Base-by-base conservation (phyloP, 2,797 vertebrate genomes). In the Selene dorsalis region DNA sequence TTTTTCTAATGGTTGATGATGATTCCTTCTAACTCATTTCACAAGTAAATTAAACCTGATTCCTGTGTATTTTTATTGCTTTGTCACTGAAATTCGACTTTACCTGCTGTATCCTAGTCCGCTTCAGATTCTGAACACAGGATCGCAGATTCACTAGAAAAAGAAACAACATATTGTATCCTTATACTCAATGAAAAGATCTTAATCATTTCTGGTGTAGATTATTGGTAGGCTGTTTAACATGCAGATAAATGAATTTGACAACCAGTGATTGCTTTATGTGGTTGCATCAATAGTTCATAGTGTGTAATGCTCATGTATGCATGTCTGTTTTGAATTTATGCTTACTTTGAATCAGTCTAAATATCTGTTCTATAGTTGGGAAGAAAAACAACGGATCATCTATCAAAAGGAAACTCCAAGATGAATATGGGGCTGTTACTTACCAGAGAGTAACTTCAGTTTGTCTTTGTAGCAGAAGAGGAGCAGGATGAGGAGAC, bases 401-500 rank as follows among this genome's bases (percentile, higher is more conserved):
- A 41, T 57, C 14, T 12, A 28, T 18, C 32, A 28, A 10, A 45
- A 39, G 20, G 38, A 48, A 56, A 48, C 3, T 18, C 65, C 0
- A 12, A 39, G 20, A 39, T 26, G 3, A 4, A 55, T 18, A 58
- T 6, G 0, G 7, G 53, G 12, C 9, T 55, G 41, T 1, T 3
- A 82, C 84, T 20, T 91, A 96, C 95, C 94, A 12, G 95, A 94
- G 48, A 95, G 88, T 38, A 95, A 80, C 59, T 93, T 95, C 43
- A 95, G 87, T 74, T 94, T 95, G 81, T 96, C 95, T 82, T 95
- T 96, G 84, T 94, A 95, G 90, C 95, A 96, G 88, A 94, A 94
- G 69, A 95, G 88, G 18, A 93, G 89, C 57, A 96, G 87, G 73
- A 95, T 93, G 76, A 95, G 89, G 30, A 94, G 92, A 56, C 93